These are phyloP conservation scores for Nixonia krombeini DNA, from an alignment of 1,140 invertebrate species.

Conservation along the genomic window DNA sequence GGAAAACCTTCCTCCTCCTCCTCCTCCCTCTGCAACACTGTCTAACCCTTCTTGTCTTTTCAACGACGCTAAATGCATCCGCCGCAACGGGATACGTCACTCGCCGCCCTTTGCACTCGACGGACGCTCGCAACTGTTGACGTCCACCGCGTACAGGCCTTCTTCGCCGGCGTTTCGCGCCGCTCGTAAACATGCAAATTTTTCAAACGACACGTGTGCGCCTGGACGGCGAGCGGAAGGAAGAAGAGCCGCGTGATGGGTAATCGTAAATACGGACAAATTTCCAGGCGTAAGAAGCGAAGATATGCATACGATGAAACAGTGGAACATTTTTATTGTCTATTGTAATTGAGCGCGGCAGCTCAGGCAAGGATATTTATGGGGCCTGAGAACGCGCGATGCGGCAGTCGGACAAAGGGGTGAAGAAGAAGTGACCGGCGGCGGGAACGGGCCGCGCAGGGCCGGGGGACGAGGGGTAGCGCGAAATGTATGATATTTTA, in stretches of 20 bases:
- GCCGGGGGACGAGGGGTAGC: conserved; percentile 61
- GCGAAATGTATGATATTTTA: conserved; percentile 70
- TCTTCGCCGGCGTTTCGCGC: no score
- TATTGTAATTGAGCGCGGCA: conserved; percentile 29
- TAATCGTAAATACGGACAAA: neutral
- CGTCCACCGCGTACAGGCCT: no score
- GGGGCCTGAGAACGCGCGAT: conserved; percentile 24
- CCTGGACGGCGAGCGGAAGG: no score
- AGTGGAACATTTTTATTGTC: conserved; percentile 14
- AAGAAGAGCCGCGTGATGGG: no score
- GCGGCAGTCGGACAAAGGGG: conserved; percentile 26
- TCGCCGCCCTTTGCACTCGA: neutral
- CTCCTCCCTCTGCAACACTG: conserved; percentile 1
- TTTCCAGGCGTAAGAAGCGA: neutral
- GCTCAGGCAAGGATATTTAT: conserved; percentile 35
- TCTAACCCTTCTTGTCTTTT: neutral
- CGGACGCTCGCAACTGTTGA: no score
- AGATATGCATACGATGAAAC: conserved; percentile 1
- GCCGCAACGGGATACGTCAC: no score
- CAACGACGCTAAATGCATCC: neutral
- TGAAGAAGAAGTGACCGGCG: conserved; percentile 42
- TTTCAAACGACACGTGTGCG: no score
- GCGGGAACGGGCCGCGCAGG: conserved; percentile 41
- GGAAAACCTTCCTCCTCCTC: no score
- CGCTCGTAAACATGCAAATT: no score